A percentile compares a stretch with the other conserved stretches of the same genome.
Evolutionary conservation across 2,888 invertebrate species (phyloP).

Genomic region (Diplazon laetatorius): DNA sequence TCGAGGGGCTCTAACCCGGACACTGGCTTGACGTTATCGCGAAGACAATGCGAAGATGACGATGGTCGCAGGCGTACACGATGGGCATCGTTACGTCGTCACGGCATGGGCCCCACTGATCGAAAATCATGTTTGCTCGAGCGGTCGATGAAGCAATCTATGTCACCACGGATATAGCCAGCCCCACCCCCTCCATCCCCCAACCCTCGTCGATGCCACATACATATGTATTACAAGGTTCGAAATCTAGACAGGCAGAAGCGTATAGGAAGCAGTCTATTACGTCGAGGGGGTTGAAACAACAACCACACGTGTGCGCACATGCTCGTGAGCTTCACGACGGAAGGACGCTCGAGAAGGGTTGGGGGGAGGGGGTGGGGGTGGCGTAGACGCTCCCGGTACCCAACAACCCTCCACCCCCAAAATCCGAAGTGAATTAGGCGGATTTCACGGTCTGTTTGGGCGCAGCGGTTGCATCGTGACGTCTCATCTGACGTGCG

Average conservation of each 20-base stretch:
- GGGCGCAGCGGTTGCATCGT: constrained; percentile 43
- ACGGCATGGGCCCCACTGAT: constrained; percentile 53
- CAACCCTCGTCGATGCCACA: no score
- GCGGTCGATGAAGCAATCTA: constrained; percentile 61
- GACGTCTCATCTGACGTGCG: constrained; percentile 49
- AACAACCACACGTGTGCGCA: constrained; percentile 28
- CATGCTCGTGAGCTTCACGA: constrained; percentile 43
- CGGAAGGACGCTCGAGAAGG: constrained; percentile 33
- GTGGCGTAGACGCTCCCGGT: no score
- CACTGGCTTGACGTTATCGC: constrained; percentile 36
- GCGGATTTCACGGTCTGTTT: constrained; percentile 67
- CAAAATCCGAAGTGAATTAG: constrained; percentile 64
- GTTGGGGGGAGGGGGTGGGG: constrained; percentile 8
- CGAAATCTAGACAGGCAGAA: constrained; percentile 50
- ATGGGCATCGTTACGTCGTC: constrained; percentile 48
- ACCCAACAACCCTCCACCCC: constrained; percentile 49
- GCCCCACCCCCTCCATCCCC: no score
- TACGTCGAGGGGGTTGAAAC: constrained; percentile 43
- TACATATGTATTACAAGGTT: constrained; percentile 60
- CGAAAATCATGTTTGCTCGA: constrained; percentile 55
- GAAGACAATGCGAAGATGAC: constrained; percentile 16
- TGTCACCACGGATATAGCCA: constrained; percentile 26
- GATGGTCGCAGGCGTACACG: constrained; percentile 43
- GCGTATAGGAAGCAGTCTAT: constrained; percentile 66
- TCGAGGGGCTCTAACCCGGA: no score